These are phyloP conservation scores for Stichodactyla mertensii DNA, from an alignment of 64 coral and sea anemone genomes.

Conservation along the genomic window DNA sequence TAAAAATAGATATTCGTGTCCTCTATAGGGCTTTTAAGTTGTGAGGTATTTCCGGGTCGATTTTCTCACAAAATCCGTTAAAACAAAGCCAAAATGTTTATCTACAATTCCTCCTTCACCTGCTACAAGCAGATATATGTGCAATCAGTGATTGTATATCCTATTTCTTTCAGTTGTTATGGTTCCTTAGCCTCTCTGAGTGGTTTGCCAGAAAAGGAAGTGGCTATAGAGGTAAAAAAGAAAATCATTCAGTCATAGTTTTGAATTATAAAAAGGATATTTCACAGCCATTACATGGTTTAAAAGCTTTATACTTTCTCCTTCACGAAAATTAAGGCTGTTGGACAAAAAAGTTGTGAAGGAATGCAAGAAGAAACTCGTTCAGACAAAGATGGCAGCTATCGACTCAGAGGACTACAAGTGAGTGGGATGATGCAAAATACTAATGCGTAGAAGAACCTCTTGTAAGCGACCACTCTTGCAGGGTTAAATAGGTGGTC, in stretches of 20 bases:
- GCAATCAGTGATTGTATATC: not conserved
- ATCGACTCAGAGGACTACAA: conserved; percentile 89
- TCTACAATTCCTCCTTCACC: too few species aligned
- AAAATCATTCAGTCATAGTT: not conserved
- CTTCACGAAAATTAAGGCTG: conserved; percentile 32
- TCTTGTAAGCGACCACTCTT: not conserved
- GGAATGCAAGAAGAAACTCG: conserved; percentile 95
- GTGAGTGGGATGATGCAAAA: not conserved
- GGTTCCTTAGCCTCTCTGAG: conserved; percentile 81
- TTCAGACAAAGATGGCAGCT: conserved; percentile 85
- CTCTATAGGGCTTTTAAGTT: too few species aligned
- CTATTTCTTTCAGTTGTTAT: conserved; percentile 75
- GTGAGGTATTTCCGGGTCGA: too few species aligned
- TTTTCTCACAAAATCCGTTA: too few species aligned
- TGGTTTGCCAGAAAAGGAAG: conserved; percentile 84
- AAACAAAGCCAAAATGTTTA: too few species aligned
- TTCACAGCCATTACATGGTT: not conserved
- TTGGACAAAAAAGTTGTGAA: conserved; percentile 84
- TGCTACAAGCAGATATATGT: too few species aligned
- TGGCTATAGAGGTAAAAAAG: conserved; percentile 64
- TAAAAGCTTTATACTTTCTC: not conserved
- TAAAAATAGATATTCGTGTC: too few species aligned
- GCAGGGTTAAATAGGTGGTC: not conserved
- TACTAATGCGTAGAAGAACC: too few species aligned
- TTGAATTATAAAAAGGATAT: too few species aligned